Base-by-base conservation (phyloP, 2,888 invertebrate species). In the Macroteleia sp. region DNA sequence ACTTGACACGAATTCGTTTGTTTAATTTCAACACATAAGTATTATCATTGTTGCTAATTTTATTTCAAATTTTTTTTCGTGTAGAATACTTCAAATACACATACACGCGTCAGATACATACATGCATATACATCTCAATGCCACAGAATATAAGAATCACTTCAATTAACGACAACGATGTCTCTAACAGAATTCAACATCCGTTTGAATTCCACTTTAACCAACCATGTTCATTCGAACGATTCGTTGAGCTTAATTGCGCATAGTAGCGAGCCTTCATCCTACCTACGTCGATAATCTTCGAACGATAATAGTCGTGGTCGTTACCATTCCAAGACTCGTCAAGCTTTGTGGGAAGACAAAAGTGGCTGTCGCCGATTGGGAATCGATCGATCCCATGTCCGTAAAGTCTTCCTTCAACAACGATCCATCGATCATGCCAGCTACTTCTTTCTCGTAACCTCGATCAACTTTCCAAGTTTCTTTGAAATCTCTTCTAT, bases 401-500 rank as follows among this genome's bases (percentile, higher is more conserved):
- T 82, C 85, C 42, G 80, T 82, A 16, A 86, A 85, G 57, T 79
- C 80, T n/a, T 85, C 86, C 64, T 87, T 88, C 56, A 82, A 46
- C 73, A 84, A 83, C 64, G 87, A 82, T 56, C 87, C 88, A 77
- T 90, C 90, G 77, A 85, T 87, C 83, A 88, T 89, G 16, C 87
- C 89, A 1, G 86, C 86, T 1, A 83, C 82, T 57, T 88, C 87
- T 64, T 88, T 89, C 30, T 88, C 88, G 69, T 87, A 82, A 10
- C 78, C 82, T 52, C 84, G 83, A 82, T 89, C 87, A 50, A 82
- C 78, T 44, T 84, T 86, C 89, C 90, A 87, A 2, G 82, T 71
- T 64, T 89, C 90, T 77, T 88, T 89, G 61, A 88, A 87, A 50
- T 89, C 89, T 16, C 89, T 84, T 64, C 89, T 81, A 25, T 85